Percentiles rank a stretch among this genome's conserved stretches.
Conservation (phyloP, 2,113 vertebrate species). For the Apteryx owenii region DNA sequence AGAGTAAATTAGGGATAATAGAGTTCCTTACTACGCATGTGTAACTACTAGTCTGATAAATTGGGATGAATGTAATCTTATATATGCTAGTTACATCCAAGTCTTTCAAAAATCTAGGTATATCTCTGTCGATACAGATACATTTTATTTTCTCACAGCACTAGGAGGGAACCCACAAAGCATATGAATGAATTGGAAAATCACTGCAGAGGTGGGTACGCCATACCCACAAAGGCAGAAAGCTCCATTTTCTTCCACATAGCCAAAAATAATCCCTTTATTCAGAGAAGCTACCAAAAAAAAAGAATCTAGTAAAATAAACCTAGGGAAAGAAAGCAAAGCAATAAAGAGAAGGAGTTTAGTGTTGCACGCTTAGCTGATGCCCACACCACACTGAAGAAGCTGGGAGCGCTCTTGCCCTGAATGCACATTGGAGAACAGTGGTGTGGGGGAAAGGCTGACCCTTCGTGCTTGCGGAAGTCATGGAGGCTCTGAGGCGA, state of each 20-base stretch:
- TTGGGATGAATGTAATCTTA: slow-evolving; percentile 6
- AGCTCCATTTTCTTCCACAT: not conserved
- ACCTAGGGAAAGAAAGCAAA: not conserved
- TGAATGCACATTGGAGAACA: rapidly evolving
- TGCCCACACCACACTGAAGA: not conserved
- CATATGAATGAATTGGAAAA: slow-evolving; percentile 29
- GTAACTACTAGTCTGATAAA: slow-evolving; percentile 5
- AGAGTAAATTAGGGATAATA: slow-evolving; percentile 58
- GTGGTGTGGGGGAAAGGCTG: not conserved
- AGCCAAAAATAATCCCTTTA: not conserved
- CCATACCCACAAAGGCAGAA: not conserved
- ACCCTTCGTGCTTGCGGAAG: rapidly evolving
- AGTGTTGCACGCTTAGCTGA: not conserved
- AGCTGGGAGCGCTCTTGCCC: not conserved
- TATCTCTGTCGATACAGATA: not conserved
- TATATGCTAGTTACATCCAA: not conserved
- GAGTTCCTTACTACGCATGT: slow-evolving; percentile 29
- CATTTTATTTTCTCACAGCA: slow-evolving; percentile 4
- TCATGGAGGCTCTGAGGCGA: not conserved
- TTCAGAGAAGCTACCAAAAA: not conserved
- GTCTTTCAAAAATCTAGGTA: not conserved
- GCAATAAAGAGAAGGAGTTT: not conserved
- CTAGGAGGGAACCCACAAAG: not conserved
- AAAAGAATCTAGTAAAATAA: not conserved
- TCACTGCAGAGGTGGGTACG: not conserved